Percentiles rank a stretch among this genome's conserved stretches.
phyloP scores from a whole-genome alignment of 2,797 vertebrate genomes.

The Dendrocincla fuliginosa region DNA sequence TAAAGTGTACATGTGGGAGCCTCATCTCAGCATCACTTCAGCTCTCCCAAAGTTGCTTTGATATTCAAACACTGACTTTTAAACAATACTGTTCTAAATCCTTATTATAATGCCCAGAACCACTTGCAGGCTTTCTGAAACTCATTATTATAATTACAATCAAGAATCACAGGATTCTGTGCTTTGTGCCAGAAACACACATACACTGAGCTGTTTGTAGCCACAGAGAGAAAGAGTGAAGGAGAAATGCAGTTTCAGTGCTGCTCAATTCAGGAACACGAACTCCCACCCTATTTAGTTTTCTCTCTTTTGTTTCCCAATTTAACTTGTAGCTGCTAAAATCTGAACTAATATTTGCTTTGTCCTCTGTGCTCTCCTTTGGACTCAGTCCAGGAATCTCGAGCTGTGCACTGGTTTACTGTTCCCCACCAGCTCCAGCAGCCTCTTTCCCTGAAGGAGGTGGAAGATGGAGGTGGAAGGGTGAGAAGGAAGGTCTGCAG shows the following conservation, averaged over 20 bases:
- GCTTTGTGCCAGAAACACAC: constrained; percentile 67
- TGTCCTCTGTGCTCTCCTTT: background rate
- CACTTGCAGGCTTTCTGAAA: constrained; percentile 65
- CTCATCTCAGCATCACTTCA: constrained; percentile 14
- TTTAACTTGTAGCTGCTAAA: constrained; percentile 4
- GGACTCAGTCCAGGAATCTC: background rate
- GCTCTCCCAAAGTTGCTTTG: constrained; percentile 39
- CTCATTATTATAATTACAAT: constrained; percentile 74
- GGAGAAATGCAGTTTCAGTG: background rate
- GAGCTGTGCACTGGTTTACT: background rate
- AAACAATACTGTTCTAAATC: constrained; percentile 53
- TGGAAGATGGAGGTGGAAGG: background rate
- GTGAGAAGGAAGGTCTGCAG: background rate
- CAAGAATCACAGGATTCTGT: constrained; percentile 51
- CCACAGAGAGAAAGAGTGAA: background rate
- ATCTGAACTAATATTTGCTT: background rate
- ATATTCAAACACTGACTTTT: constrained; percentile 29
- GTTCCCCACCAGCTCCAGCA: background rate
- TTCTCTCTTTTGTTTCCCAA: background rate
- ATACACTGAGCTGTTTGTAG: constrained; percentile 53
- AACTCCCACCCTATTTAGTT: constrained; percentile 15
- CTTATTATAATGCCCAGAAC: constrained; percentile 64
- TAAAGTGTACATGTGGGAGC: background rate
- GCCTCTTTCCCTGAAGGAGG: background rate
- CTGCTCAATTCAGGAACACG: constrained; percentile 16